phyloP scores from a whole-genome alignment of 2,797 vertebrate genomes.

The Graptemys geographica region DNA sequence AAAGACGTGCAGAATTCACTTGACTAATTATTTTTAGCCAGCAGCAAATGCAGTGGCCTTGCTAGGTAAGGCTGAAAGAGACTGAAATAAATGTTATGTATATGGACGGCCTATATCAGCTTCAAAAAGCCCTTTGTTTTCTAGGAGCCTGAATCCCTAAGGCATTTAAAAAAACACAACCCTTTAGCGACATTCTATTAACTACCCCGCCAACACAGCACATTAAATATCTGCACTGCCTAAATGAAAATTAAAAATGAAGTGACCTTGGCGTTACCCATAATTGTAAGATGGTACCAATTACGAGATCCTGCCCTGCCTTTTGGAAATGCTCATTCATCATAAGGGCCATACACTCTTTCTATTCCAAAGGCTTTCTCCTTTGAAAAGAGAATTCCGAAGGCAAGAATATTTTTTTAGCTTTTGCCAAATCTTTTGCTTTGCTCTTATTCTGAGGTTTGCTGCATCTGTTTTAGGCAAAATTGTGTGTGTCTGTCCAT shows the following conservation, averaged over 20 bases:
- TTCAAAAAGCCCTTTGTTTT: neutral
- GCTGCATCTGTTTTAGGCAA: constrained; percentile 22
- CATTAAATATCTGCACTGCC: constrained; percentile 11
- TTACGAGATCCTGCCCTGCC: constrained; percentile 17
- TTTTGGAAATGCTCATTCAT: constrained; percentile 23
- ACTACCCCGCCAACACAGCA: neutral
- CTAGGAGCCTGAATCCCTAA: neutral
- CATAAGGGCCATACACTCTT: neutral
- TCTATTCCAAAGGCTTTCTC: constrained; percentile 7
- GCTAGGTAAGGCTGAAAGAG: constrained; percentile 17
- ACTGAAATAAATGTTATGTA: neutral
- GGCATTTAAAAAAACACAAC: neutral
- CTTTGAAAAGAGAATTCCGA: constrained; percentile 11
- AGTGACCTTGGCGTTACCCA: neutral
- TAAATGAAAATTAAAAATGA: constrained; percentile 4
- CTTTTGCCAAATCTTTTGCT: constrained; percentile 11
- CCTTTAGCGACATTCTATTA: neutral
- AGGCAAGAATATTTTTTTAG: constrained; percentile 21
- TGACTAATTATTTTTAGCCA: constrained; percentile 30
- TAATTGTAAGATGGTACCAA: constrained; percentile 20
- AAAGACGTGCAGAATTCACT: constrained; percentile 25
- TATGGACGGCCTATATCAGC: neutral
- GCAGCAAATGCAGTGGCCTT: constrained; percentile 40
- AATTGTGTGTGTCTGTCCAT: neutral
- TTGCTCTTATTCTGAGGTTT: constrained; percentile 24